Percentiles rank a stretch among this genome's conserved stretches.
These are phyloP conservation scores for Synanceia verrucosa DNA, from an alignment of 2,797 vertebrate species.

Conservation along the genomic window DNA sequence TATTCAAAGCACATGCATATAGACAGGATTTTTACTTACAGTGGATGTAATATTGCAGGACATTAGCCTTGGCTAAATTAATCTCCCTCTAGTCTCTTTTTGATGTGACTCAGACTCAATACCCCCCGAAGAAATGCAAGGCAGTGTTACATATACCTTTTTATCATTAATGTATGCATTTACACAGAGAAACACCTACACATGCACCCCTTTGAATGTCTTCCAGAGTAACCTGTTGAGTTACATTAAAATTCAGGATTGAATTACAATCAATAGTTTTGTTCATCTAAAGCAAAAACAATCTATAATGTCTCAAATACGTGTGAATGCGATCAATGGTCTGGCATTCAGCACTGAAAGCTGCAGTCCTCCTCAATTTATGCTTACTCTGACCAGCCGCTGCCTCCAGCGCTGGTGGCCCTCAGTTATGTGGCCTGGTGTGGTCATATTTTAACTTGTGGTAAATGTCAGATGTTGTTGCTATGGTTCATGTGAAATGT, in stretches of 20 bases:
- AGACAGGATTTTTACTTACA: slow-evolving; percentile 8
- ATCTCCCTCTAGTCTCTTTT: slow-evolving; percentile 7
- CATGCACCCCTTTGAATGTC: background rate
- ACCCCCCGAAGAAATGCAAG: slow-evolving; percentile 11
- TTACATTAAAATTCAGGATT: slow-evolving; percentile 15
- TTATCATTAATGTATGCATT: background rate
- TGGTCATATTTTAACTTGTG: slow-evolving; percentile 66
- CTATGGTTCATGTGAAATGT: slow-evolving; percentile 61
- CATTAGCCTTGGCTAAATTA: slow-evolving; percentile 19
- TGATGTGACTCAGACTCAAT: background rate
- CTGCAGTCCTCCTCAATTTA: slow-evolving; percentile 28
- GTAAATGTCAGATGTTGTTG: slow-evolving; percentile 67
- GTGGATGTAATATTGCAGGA: slow-evolving; percentile 6
- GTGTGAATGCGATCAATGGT: slow-evolving; percentile 32
- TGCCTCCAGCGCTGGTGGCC: slow-evolving; percentile 29
- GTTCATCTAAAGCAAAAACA: slow-evolving; percentile 32
- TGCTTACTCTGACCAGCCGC: slow-evolving; percentile 46
- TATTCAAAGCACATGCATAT: background rate
- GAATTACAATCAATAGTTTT: slow-evolving; percentile 22
- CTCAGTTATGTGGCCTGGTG: slow-evolving; percentile 47
- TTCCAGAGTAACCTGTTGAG: slow-evolving; percentile 13
- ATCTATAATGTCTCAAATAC: slow-evolving; percentile 28
- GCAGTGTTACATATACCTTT: slow-evolving; percentile 6
- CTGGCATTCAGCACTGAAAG: slow-evolving; percentile 13
- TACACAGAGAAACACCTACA: background rate